phyloP scores from a whole-genome alignment of 35 echinoderm and acorn worm species.

The Anneissia japonica region DNA sequence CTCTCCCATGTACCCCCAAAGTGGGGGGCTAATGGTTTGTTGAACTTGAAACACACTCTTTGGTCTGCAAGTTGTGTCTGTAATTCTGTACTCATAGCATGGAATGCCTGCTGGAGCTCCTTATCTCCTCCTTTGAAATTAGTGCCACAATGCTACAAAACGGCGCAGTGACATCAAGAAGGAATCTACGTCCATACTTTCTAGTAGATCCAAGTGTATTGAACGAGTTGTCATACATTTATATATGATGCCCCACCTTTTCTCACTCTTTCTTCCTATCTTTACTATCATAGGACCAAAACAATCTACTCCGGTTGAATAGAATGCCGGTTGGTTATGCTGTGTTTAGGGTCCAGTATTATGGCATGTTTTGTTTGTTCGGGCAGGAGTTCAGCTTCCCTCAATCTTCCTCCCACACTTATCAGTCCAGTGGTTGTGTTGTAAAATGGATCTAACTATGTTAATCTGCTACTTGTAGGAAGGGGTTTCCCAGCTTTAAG shows the following conservation, averaged over 20 bases:
- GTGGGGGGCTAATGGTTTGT: slow-evolving; percentile 6
- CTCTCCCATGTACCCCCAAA: slow-evolving; percentile 20
- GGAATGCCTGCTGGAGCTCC: slow-evolving; percentile 5
- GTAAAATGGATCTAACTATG: background rate
- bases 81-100: background rate
- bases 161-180: background rate
- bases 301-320: slow-evolving; percentile 15
- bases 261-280: background rate
- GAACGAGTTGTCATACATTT: slow-evolving; percentile 9
- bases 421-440: background rate
- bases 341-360: background rate
- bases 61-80: slow-evolving; percentile 8
- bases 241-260: slow-evolving; percentile 11
- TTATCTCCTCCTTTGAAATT: slow-evolving; percentile 21
- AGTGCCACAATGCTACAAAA: slow-evolving; percentile 2
- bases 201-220: slow-evolving; percentile 28
- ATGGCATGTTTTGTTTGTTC: background rate
- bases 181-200: slow-evolving; percentile 1
- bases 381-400: background rate
- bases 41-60: slow-evolving; percentile 11
- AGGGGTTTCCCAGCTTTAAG: too few relatives aligned
- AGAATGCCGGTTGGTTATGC: slow-evolving; percentile 20
- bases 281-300: background rate
- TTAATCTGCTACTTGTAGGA: too few relatives aligned
- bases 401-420: background rate